Percentiles rank a stretch among this genome's conserved stretches.
These are phyloP conservation scores for Calephelis perditalis DNA, from an alignment of 2,888 invertebrate genomes.

Conservation along the genomic window DNA sequence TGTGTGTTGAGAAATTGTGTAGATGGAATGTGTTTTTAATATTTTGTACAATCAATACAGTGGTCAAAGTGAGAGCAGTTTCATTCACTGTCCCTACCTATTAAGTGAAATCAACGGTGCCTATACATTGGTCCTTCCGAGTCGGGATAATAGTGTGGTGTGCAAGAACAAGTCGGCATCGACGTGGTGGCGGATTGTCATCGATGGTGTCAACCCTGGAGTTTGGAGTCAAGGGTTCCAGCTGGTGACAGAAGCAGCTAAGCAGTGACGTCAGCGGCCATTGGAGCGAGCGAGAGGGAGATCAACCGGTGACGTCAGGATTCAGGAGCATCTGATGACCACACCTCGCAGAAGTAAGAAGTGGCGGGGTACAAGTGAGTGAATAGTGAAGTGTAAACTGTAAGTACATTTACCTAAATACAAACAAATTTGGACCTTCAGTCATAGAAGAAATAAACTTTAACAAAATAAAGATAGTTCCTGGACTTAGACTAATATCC, in stretches of 20 bases:
- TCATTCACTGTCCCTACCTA: no score
- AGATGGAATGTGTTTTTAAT: no score
- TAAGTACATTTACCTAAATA: background rate
- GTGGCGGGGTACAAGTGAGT: background rate
- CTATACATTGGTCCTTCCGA: no score
- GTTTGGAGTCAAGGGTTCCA: background rate
- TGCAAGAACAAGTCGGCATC: no score
- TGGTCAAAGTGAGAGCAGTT: no score
- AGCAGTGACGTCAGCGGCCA: slow-evolving; percentile 2
- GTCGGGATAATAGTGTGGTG: no score
- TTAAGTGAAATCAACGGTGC: no score
- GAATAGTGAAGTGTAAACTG: background rate
- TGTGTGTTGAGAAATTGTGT: no score
- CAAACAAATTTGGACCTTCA: background rate
- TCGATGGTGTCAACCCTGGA: slow-evolving; percentile 3
- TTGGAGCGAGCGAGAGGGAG: background rate
- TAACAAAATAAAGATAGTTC: background rate
- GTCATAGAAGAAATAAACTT: slow-evolving; percentile 1
- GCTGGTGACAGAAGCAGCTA: background rate
- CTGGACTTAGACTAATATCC: background rate
- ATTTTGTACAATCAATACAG: no score
- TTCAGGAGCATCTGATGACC: background rate
- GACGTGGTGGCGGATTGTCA: no score
- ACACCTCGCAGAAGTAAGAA: background rate
- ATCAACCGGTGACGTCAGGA: background rate